These are phyloP conservation scores for Potorous gilbertii DNA, from an alignment of 2,797 vertebrate species.

Conservation along the genomic window DNA sequence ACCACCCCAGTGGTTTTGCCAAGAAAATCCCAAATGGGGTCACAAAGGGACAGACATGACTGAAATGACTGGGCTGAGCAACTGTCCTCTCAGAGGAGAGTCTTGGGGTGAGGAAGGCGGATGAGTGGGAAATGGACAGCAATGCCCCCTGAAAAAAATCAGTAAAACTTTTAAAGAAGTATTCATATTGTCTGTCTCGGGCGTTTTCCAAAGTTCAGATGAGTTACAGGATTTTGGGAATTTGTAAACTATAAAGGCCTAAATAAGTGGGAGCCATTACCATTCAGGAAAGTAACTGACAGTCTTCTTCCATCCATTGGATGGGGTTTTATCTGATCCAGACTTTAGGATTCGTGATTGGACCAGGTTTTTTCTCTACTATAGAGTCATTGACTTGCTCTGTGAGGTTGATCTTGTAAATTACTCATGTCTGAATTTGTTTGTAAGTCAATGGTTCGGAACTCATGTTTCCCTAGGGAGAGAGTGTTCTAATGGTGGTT, in stretches of 20 bases:
- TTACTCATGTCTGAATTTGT: conserved; percentile 5
- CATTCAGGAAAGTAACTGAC: neutral
- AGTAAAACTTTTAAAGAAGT: neutral
- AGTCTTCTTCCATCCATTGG: neutral
- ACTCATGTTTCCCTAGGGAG: neutral
- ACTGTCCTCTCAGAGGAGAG: neutral
- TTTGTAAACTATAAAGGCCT: neutral
- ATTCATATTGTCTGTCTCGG: neutral
- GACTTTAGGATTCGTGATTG: neutral
- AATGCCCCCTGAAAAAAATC: neutral
- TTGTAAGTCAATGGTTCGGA: neutral
- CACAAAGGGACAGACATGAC: neutral
- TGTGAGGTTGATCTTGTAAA: neutral
- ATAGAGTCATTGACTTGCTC: neutral
- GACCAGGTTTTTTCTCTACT: neutral
- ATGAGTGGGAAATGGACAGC: neutral
- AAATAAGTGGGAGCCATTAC: neutral
- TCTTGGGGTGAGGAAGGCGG: neutral
- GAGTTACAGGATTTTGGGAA: neutral
- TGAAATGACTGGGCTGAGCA: neutral
- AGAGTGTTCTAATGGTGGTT: neutral
- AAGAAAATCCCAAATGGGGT: neutral
- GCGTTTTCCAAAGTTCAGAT: neutral
- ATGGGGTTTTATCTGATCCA: neutral
- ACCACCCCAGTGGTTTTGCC: neutral